Conservation (phyloP, 2,888 invertebrate genomes). For the Sphaerophoria taeniata region DNA sequence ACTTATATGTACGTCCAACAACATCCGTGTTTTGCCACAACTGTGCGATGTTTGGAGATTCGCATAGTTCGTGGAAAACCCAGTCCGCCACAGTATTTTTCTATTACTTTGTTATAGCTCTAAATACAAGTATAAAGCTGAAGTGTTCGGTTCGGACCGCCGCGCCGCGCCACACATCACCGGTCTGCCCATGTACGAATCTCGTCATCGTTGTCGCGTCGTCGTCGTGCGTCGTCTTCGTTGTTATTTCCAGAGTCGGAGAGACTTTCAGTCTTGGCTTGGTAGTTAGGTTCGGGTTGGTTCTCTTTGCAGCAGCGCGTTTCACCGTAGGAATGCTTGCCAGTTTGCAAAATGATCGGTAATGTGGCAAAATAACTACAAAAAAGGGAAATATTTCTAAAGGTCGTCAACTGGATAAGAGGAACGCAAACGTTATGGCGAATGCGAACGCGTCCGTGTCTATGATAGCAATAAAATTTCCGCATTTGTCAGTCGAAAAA, state of each 20-base stretch:
- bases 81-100: constrained; percentile 58
- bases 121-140: constrained; percentile 24
- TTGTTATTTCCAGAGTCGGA: constrained; percentile 34
- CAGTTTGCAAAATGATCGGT: constrained; percentile 66
- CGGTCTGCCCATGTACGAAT: constrained; percentile 64
- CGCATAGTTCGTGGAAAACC: constrained; percentile 69
- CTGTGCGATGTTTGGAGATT: constrained; percentile 72
- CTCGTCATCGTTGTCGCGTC: background rate
- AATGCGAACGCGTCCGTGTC: constrained; percentile 49
- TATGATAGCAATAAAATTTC: constrained; percentile 52
- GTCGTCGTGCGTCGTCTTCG: too few species aligned
- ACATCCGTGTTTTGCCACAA: constrained; percentile 66
- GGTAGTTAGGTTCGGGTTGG: background rate
- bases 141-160: constrained; percentile 45
- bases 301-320: constrained; percentile 46
- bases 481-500: constrained; percentile 60
- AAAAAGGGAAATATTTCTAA: constrained; percentile 74
- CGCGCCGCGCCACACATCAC: constrained; percentile 12
- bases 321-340: constrained; percentile 69
- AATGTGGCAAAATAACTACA: constrained; percentile 70
- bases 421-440: constrained; percentile 25
- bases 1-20: constrained; percentile 48
- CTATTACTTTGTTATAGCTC: constrained; percentile 50
- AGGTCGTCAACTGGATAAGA: constrained; percentile 74
- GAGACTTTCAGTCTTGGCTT: constrained; percentile 43